These are phyloP conservation scores for Oxytorus armatus DNA, from an alignment of 2,888 invertebrate genomes.

Conservation along the genomic window DNA sequence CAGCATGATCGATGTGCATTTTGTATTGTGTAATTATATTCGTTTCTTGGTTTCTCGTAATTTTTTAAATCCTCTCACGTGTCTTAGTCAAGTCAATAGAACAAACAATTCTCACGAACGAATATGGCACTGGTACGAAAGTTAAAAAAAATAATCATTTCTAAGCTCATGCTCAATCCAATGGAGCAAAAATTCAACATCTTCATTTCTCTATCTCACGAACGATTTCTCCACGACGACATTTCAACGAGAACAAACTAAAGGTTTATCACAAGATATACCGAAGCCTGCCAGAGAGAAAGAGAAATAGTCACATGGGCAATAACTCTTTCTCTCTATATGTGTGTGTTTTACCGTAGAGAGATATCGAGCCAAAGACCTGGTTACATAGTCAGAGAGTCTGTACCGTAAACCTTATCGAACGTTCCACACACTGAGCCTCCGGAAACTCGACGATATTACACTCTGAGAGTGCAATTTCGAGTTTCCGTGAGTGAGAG, in stretches of 20 bases:
- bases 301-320: constrained; percentile 21
- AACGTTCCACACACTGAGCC: constrained; percentile 39
- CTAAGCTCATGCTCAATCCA: background rate
- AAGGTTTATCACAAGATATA: constrained; percentile 15
- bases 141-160: background rate
- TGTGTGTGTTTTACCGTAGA: constrained; percentile 19
- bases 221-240: background rate
- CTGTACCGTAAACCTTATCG: constrained; percentile 54
- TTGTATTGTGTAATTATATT: too few relatives aligned
- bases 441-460: constrained; percentile 39
- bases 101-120: too few relatives aligned
- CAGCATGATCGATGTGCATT: too few relatives aligned
- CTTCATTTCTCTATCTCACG: background rate
- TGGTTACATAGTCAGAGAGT: constrained; percentile 22
- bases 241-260: background rate
- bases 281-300: background rate
- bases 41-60: too few relatives aligned
- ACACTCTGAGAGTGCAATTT: constrained; percentile 53
- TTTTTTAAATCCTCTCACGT: too few relatives aligned
- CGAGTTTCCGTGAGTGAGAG: constrained; percentile 50
- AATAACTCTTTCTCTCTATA: constrained; percentile 44
- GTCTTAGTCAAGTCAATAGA: too few relatives aligned
- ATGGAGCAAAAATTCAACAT: background rate
- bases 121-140: background rate
- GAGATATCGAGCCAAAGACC: constrained; percentile 69